Base-by-base conservation (phyloP, 2,797 vertebrate genomes). In the Myiotriccus ornatus region DNA sequence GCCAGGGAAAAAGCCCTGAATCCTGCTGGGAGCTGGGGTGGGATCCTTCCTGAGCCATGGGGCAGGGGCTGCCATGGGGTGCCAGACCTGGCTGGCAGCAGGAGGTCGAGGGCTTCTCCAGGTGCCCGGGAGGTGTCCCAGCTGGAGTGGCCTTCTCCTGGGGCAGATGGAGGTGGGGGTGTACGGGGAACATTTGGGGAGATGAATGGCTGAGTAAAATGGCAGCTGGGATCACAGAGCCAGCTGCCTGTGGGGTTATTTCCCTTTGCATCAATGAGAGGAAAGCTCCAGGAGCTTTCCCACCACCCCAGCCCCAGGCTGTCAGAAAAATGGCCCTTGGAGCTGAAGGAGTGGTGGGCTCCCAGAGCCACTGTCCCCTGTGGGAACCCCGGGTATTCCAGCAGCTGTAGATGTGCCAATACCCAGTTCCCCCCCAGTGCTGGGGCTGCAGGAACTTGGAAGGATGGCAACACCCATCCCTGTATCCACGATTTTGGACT, bases 381-480 rank as follows among this genome's bases (percentile, higher is more conserved):
- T 0, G 16, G 43, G 17, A 23, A 2, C 12, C 20, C 64, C 8
- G 7, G 22, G 41, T 17, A n/a, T 35, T 16, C 10, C 52, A 49
- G 7, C 30, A 34, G 0, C n/a, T 41, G 39, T 0, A 0, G 16
- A 39, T 67, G 39, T 59, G 55, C 47, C 7, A 7, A 1, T 10
- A 44, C 10, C 17, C 60, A 12, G 34, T 70, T 75, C 0, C 0
- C 27, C 27, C 44, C 25, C 39, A 5, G 25, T 3, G 59, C 46
- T 0, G 1, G 50, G 34, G 35, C 37, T 12, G 44, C 6, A 5
- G 57, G 46, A n/a, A 1, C 23, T 8, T 8, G 73, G 28, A 15
- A 12, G 57, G 69, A 5, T 3, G 23, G n/a, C 34, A 43, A 46
- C 43, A 39, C 59, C 70, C 3, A 5, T 7, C 62, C 55, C 64